Evolutionary conservation across 1,140 invertebrate genomes (phyloP), one percentile per base, ranked within the genome.

Genomic region (Solenopsis fugax): DNA sequence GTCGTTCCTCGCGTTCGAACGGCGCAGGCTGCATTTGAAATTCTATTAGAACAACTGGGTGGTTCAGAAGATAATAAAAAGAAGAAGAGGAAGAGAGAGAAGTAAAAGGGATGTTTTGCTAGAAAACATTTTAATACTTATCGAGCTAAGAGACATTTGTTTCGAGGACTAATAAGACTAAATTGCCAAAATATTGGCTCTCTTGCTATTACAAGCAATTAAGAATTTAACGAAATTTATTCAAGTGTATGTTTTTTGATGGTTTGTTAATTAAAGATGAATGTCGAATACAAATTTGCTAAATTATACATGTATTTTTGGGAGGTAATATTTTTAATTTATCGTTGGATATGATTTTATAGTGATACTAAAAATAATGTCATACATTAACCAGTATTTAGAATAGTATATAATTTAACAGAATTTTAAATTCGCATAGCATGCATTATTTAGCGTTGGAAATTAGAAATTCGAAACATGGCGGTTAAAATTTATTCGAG

Each of bases 41-140:
- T 85, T 81, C 67, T 67, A 72, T 29, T 71, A 71, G 78, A 58
- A 81, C 78, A 58, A 81, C 78, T 50, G 41, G 37, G 6, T 21
- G 52, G 54, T 7, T 69, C 29, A 6, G 18, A 13, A 45, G 34
- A 56, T 45, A 48, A 7, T 18, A 65, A 80, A 69, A 54, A n/a
- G 72, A 75, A 37, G 77, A 48, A 45, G 4, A 3, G 6, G 37
- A 41, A 41, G 13, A 7, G 24, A 29, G 29, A 29, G 29, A 29
- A 34, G 41, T 16, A n/a, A 62, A 41, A 56, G n/a, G 13, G 13
- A 16, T n/a, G 41, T 64, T 48, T 77, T 50, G 41, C n/a, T 48
- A 3, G 41, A 18, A 21, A 37, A 29, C 9, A 29, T 16, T 41
- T 77, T 41, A 29, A 56, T 56, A 69, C 52, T 58, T 50, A n/a